Conservation (phyloP, 1,140 invertebrate species). For the Conopomorpha cramerella region DNA sequence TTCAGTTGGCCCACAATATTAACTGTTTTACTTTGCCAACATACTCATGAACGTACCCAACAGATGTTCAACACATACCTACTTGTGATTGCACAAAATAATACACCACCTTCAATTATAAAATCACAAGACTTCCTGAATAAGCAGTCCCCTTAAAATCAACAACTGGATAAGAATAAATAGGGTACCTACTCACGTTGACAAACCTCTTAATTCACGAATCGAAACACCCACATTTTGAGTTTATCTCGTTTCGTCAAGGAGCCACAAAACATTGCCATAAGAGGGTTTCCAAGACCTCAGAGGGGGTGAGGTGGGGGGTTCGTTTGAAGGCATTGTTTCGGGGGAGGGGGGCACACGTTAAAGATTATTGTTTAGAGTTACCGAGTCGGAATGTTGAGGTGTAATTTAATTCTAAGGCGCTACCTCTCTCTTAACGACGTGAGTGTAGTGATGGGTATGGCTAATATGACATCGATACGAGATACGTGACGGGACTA, state of each 20-base stretch:
- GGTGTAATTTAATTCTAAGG: conserved; percentile 54
- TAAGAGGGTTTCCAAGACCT: conserved; percentile 19
- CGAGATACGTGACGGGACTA: too few relatives aligned
- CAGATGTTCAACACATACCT: too few relatives aligned
- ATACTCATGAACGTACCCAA: too few relatives aligned
- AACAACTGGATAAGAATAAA: too few relatives aligned
- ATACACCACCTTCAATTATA: conserved; percentile 9
- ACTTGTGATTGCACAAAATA: conserved; percentile 3
- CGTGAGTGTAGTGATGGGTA: conserved; percentile 14
- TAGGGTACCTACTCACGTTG: too few relatives aligned
- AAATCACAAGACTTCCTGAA: too few relatives aligned
- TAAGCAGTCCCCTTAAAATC: too few relatives aligned
- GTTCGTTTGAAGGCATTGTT: neutral
- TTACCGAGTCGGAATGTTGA: conserved; percentile 21
- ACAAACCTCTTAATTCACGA: too few relatives aligned
- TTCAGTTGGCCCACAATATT: too few relatives aligned
- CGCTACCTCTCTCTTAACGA: conserved; percentile 35
- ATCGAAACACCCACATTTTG: too few relatives aligned
- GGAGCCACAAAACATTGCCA: conserved; percentile 21
- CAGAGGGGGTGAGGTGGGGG: neutral
- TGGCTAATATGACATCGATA: too few relatives aligned
- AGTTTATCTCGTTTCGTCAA: conserved; percentile 27
- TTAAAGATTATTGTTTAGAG: conserved; percentile 55
- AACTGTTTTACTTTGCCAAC: too few relatives aligned
- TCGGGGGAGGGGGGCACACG: conserved; percentile 12